These are phyloP conservation scores for Astyanax mexicanus DNA, from an alignment of 2,797 vertebrate genomes.

Conservation along the genomic window DNA sequence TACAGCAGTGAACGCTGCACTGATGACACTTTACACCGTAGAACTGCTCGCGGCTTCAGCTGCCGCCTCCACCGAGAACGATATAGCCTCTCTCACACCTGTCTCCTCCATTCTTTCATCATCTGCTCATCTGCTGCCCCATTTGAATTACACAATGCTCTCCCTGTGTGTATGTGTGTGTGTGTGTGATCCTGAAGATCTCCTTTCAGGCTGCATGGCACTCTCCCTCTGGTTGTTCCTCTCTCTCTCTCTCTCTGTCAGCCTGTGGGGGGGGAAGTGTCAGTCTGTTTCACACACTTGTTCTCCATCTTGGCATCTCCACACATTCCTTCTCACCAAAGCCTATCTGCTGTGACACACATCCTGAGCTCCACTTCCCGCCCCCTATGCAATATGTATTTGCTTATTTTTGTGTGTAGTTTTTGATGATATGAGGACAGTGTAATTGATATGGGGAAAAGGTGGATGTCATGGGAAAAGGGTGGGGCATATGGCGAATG, in stretches of 20 bases:
- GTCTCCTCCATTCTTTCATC: constrained; percentile 12
- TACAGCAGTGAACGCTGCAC: background rate
- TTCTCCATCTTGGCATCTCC: constrained; percentile 7
- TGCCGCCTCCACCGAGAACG: background rate
- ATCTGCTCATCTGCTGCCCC: background rate
- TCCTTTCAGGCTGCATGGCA: background rate
- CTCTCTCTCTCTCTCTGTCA: constrained; percentile 14
- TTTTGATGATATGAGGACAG: too few species aligned
- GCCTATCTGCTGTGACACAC: background rate
- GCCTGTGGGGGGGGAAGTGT: background rate
- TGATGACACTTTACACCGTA: background rate
- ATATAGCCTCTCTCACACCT: background rate
- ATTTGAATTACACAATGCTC: background rate
- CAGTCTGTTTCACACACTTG: constrained; percentile 3
- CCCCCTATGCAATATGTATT: background rate
- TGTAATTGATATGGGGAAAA: too few species aligned
- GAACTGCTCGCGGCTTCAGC: background rate
- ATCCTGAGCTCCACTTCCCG: background rate
- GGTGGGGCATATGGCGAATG: too few species aligned
- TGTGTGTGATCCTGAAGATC: constrained; percentile 13
- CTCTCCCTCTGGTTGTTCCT: background rate
- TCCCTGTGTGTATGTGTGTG: constrained; percentile 5
- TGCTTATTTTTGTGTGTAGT: too few species aligned
- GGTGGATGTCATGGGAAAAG: too few species aligned
- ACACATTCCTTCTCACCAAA: background rate